These are phyloP conservation scores for Pygathrix nemaeus DNA, from an alignment of 2,113 vertebrate genomes.

Conservation along the genomic window DNA sequence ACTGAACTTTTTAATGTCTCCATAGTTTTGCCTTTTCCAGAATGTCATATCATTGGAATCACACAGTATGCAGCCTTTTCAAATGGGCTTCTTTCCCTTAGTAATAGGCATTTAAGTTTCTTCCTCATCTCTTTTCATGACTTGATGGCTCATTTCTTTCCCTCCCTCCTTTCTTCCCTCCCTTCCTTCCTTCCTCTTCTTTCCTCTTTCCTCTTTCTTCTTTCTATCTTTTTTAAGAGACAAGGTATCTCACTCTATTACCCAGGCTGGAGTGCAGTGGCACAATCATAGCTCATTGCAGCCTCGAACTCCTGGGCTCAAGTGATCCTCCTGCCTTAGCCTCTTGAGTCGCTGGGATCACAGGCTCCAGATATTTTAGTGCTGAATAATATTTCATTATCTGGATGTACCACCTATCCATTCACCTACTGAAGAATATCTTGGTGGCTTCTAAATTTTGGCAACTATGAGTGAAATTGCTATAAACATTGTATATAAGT, in stretches of 20 bases:
- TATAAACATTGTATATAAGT: background rate
- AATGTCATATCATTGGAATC: background rate
- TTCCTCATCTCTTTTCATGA: background rate
- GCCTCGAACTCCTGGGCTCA: background rate
- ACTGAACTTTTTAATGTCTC: background rate
- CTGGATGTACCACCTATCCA: background rate
- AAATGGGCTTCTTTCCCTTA: background rate
- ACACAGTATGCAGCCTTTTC: background rate
- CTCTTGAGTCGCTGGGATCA: background rate
- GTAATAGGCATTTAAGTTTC: background rate
- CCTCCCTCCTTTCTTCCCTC: background rate
- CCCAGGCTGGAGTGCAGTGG: background rate
- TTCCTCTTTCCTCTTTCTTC: background rate
- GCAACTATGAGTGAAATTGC: background rate
- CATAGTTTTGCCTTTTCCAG: background rate
- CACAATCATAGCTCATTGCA: background rate
- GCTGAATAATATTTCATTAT: background rate
- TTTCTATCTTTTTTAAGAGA: background rate
- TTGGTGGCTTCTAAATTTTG: background rate
- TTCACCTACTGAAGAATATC: background rate
- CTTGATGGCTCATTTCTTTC: background rate
- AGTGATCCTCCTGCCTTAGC: background rate
- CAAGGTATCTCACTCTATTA: background rate
- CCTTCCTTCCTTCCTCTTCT: background rate
- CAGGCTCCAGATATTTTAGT: background rate